Evolutionary conservation across 2,888 invertebrate species (phyloP).

Genomic region (Gryllus longicercus): DNA sequence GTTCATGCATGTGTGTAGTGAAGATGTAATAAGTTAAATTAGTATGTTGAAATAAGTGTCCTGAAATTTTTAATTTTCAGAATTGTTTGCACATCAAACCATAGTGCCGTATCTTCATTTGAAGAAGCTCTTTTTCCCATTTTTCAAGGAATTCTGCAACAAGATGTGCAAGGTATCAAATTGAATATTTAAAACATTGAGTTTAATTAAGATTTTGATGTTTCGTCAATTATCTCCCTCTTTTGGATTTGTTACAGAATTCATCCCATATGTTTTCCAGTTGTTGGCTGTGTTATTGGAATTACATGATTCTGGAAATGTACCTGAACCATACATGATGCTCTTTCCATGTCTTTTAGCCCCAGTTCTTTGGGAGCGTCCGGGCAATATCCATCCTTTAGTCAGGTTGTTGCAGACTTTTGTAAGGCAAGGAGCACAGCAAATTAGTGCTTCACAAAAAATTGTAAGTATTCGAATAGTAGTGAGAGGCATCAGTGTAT

Average conservation of each 20-base stretch:
- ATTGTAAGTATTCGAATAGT: slow-evolving; percentile 54
- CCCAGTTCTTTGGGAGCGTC: slow-evolving; percentile 89
- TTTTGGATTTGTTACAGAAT: slow-evolving; percentile 60
- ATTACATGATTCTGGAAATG: slow-evolving; percentile 56
- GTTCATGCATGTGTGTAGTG: no score
- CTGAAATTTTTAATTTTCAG: slow-evolving; percentile 47
- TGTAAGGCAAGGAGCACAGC: slow-evolving; percentile 66
- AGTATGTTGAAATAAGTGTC: no score
- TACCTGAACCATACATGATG: slow-evolving; percentile 82
- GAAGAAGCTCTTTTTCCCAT: slow-evolving; percentile 91
- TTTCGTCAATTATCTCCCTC: no score
- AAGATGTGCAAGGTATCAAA: slow-evolving; percentile 79
- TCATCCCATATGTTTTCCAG: slow-evolving; percentile 98
- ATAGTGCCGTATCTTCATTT: slow-evolving; percentile 76
- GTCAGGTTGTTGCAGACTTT: slow-evolving; percentile 88
- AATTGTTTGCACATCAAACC: slow-evolving; percentile 80
- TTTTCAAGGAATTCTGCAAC: slow-evolving; percentile 89
- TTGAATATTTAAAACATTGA: no score
- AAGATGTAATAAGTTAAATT: no score
- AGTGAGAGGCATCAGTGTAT: neutral
- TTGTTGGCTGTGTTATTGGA: slow-evolving; percentile 88
- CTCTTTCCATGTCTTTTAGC: slow-evolving; percentile 86
- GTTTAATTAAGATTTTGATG: no score
- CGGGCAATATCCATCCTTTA: slow-evolving; percentile 90
- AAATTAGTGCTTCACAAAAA: slow-evolving; percentile 67